These are phyloP conservation scores for Struthio camelus DNA, from an alignment of 2,113 vertebrate species.

Conservation along the genomic window DNA sequence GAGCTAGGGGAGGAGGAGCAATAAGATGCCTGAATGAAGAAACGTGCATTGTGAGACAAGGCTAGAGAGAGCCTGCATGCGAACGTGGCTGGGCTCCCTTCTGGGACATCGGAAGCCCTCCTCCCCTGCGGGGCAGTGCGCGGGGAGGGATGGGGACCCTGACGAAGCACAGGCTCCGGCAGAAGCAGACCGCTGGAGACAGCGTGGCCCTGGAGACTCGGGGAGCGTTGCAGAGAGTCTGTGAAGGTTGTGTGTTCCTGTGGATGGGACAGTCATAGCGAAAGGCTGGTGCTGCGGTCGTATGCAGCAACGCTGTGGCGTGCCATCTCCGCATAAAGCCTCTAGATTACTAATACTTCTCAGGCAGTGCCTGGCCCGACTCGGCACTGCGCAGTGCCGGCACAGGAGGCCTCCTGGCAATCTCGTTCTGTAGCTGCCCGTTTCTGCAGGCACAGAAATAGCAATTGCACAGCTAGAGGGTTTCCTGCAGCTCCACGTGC, in stretches of 20 bases:
- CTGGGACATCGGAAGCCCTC: not conserved
- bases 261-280: not conserved
- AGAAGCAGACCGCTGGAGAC: not conserved
- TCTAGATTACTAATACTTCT: not conserved
- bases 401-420: not conserved
- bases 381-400: not conserved
- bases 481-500: not conserved
- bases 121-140: accelerated
- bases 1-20: not conserved
- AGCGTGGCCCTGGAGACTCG: not conserved
- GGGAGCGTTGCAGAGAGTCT: accelerated
- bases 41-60: not conserved
- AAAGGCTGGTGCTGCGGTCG: accelerated
- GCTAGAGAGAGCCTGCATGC: not conserved
- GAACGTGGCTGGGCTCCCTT: not conserved
- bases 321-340: not conserved
- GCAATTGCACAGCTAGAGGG: accelerated
- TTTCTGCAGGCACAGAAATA: accelerated
- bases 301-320: not conserved
- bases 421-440: not conserved
- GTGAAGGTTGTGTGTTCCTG: accelerated
- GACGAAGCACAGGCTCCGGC: accelerated
- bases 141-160: too few species aligned
- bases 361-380: not conserved
- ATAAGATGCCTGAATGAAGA: not conserved